phyloP scores from a whole-genome alignment of 2,113 vertebrate genomes.

The Lycaon pictus region DNA sequence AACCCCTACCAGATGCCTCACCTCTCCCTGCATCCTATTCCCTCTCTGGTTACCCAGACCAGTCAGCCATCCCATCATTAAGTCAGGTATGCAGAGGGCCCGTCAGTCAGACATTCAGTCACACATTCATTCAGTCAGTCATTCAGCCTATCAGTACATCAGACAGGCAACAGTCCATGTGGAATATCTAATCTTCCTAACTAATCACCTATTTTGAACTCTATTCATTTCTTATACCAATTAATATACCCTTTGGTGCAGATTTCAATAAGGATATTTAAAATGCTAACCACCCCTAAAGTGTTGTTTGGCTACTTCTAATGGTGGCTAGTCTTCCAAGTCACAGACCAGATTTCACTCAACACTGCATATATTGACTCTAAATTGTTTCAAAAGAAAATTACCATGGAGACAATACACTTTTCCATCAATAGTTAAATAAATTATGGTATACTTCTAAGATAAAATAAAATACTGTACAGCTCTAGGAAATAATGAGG shows the following conservation, averaged over 20 bases:
- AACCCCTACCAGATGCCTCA: neutral
- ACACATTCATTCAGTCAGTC: neutral
- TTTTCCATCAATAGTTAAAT: neutral
- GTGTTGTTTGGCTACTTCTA: neutral
- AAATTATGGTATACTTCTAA: neutral
- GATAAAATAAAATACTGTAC: neutral
- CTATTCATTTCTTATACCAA: neutral
- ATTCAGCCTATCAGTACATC: neutral
- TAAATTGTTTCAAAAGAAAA: constrained; percentile 50
- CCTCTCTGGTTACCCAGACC: neutral
- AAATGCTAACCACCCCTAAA: neutral
- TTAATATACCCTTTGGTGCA: neutral
- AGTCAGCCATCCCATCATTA: neutral
- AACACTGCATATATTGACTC: neutral
- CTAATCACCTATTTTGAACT: neutral
- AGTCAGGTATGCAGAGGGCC: neutral
- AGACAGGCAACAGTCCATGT: neutral
- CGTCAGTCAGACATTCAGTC: neutral
- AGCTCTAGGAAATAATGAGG: neutral
- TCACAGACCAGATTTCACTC: neutral
- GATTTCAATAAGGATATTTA: neutral
- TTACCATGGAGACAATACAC: neutral
- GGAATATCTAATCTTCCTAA: neutral
- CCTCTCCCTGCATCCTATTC: neutral
- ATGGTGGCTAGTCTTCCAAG: neutral